These are phyloP conservation scores for Potamarius usumacintae DNA, from an alignment of 2,113 vertebrate genomes.

Conservation along the genomic window DNA sequence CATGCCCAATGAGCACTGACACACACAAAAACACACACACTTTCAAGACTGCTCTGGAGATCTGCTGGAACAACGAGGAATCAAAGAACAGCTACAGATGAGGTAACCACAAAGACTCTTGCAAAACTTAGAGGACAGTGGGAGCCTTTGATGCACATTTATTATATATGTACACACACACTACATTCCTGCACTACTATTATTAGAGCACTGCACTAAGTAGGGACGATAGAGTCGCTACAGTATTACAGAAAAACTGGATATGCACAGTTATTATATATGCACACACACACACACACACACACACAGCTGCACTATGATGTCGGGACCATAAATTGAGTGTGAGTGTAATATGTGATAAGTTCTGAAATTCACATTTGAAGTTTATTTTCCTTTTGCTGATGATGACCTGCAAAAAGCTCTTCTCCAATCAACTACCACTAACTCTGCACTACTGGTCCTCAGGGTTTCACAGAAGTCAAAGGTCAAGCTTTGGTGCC, in stretches of 20 bases:
- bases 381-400: conserved; percentile 14
- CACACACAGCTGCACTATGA: conserved; percentile 36
- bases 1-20: conserved; percentile 71
- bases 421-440: neutral
- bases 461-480: conserved; percentile 40
- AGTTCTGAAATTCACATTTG: conserved; percentile 10
- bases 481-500: conserved; percentile 30
- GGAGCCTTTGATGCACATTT: neutral
- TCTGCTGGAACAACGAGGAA: neutral
- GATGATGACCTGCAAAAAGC: neutral
- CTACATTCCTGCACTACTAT: neutral
- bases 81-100: neutral
- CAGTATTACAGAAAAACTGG: neutral
- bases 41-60: conserved; percentile 8
- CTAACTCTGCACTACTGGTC: neutral
- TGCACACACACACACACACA: neutral
- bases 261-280: conserved; percentile 14
- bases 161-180: neutral
- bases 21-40: neutral
- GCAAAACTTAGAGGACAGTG: conserved; percentile 12
- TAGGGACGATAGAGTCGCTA: neutral
- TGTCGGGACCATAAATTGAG: conserved; percentile 3
- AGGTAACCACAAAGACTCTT: conserved; percentile 4
- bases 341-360: conserved; percentile 14
- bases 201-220: conserved; percentile 12